These are phyloP conservation scores for Brachyistius frenatus DNA, from an alignment of 2,113 vertebrate genomes.

Conservation along the genomic window DNA sequence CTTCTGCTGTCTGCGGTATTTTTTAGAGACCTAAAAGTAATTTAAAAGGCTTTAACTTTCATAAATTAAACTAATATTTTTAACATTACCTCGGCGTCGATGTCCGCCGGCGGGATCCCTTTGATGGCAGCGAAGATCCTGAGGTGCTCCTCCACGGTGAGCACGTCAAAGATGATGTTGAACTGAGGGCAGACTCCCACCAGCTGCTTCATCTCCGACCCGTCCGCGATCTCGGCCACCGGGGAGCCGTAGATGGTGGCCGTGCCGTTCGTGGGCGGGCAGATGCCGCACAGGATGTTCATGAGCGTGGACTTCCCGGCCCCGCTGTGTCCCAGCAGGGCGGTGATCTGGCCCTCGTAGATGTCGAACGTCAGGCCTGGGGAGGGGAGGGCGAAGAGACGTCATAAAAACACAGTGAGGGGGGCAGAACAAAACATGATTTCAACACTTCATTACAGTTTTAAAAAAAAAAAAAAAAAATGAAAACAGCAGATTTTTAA, in stretches of 20 bases:
- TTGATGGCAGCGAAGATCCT: conserved; percentile 95
- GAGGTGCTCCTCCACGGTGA: conserved; percentile 97
- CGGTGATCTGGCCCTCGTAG: conserved; percentile 97
- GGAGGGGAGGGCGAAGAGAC: too few species aligned
- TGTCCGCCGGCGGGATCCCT: conserved; percentile 89
- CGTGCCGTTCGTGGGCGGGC: conserved; percentile 88
- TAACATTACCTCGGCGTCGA: conserved; percentile 87
- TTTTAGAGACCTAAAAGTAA: too few species aligned
- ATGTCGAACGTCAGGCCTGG: conserved; percentile 95
- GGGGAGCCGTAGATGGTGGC: conserved; percentile 93
- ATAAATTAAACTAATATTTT: too few species aligned
- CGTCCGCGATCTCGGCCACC: conserved; percentile 92
- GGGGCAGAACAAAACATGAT: too few species aligned
- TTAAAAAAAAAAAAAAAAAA: too few species aligned
- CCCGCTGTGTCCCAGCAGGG: conserved; percentile 95
- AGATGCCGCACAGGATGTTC: conserved; percentile 97
- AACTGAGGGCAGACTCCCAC: conserved; percentile 95
- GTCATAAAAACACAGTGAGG: too few species aligned
- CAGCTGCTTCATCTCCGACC: conserved; percentile 91
- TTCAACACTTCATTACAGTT: too few species aligned
- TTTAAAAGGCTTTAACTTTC: too few species aligned
- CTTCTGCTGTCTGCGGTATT: too few species aligned
- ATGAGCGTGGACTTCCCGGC: conserved; percentile 96
- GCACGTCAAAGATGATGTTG: conserved; percentile 95
- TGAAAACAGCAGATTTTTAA: too few species aligned